These are phyloP conservation scores for Lontra canadensis DNA, from an alignment of 2,113 vertebrate species.

Conservation along the genomic window DNA sequence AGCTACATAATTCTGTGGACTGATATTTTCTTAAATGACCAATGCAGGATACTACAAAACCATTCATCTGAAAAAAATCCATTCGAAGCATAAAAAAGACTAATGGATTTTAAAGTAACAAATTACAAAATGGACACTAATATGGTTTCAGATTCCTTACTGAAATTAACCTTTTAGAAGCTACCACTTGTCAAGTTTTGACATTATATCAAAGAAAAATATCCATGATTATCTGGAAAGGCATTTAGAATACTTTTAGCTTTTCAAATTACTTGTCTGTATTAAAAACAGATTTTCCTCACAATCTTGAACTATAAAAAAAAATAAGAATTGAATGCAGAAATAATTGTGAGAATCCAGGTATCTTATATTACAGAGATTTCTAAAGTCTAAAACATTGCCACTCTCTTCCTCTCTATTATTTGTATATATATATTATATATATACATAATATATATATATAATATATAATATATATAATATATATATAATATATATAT, in stretches of 20 bases:
- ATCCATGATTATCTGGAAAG: background rate
- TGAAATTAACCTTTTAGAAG: conserved; percentile 15
- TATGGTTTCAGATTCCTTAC: background rate
- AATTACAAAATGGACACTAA: background rate
- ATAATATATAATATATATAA: too few species aligned
- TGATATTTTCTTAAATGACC: background rate
- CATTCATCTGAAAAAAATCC: background rate
- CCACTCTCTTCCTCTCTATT: background rate
- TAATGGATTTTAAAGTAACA: background rate
- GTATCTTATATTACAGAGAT: background rate
- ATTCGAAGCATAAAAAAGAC: background rate
- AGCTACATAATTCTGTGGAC: background rate
- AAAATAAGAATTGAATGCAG: background rate
- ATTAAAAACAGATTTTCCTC: background rate
- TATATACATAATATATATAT: background rate
- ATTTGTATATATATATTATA: background rate
- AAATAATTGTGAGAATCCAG: background rate
- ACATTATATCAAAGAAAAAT: background rate
- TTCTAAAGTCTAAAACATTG: background rate
- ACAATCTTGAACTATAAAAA: background rate
- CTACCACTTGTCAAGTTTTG: background rate
- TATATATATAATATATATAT: background rate
- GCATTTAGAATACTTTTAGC: background rate
- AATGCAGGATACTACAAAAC: background rate
- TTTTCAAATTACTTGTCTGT: background rate